Conservation (phyloP, 2,888 invertebrate species). For the Caenorhabditis uteleia region DNA sequence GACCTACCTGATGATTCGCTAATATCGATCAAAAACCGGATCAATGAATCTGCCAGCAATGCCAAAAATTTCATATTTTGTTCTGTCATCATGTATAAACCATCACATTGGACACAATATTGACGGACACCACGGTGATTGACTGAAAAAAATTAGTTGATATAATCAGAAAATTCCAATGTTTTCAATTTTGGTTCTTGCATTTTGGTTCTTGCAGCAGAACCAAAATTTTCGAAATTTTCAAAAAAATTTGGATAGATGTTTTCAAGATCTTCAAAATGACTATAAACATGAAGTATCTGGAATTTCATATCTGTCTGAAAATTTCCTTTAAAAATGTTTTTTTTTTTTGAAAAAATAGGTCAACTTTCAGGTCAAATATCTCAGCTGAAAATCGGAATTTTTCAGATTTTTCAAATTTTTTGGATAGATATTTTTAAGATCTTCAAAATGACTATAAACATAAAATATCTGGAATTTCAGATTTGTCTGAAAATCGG, state of each 20-base stretch:
- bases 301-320: no score
- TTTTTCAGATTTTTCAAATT: neutral
- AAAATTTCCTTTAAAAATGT: no score
- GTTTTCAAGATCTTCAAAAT: neutral
- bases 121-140: conserved; percentile 46
- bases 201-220: no score
- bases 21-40: conserved; percentile 40
- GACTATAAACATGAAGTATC: neutral
- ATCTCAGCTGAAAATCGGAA: neutral
- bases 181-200: neutral
- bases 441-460: neutral
- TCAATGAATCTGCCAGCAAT: conserved; percentile 44
- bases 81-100: conserved; percentile 50
- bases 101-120: conserved; percentile 50
- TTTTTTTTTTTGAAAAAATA: no score
- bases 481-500: conserved; percentile 2
- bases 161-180: neutral
- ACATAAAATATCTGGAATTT: no score
- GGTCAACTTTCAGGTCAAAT: neutral
- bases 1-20: conserved; percentile 33
- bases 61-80: conserved; percentile 47
- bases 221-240: neutral
- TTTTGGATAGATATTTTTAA: neutral
- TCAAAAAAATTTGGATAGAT: neutral
- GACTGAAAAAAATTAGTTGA: conserved; percentile 26